Evolutionary conservation across 2,888 invertebrate species (phyloP).

Genomic region (Pterostichus madidus): DNA sequence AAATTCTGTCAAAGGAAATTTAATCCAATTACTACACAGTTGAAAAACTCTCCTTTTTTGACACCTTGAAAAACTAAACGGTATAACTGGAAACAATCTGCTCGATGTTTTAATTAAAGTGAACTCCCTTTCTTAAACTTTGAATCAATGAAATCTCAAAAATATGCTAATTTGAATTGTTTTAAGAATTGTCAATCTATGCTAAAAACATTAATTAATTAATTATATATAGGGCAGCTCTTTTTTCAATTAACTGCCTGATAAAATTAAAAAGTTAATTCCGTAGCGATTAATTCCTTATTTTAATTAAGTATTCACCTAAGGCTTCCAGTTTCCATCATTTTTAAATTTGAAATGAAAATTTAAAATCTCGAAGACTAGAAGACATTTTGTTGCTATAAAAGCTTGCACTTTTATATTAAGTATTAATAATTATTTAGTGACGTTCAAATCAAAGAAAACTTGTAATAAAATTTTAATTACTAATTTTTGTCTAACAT

Average conservation of each 20-base stretch:
- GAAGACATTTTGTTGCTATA: too few relatives aligned
- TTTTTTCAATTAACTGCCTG: constrained; percentile 25
- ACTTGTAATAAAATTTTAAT: too few relatives aligned
- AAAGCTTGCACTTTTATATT: too few relatives aligned
- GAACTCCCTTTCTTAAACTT: background rate
- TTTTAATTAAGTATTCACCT: constrained; percentile 27
- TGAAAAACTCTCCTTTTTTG: constrained; percentile 47
- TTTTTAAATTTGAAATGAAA: too few relatives aligned
- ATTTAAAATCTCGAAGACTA: too few relatives aligned
- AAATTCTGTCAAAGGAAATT: constrained; percentile 63
- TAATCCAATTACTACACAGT: constrained; percentile 53
- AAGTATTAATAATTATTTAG: too few relatives aligned
- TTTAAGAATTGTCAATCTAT: constrained; percentile 12
- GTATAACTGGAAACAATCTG: background rate
- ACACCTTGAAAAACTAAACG: constrained; percentile 7
- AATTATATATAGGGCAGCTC: constrained; percentile 5
- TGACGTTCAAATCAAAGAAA: too few relatives aligned
- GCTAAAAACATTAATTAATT: constrained; percentile 17
- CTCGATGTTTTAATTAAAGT: constrained; percentile 8
- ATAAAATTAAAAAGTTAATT: constrained; percentile 13
- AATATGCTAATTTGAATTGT: background rate
- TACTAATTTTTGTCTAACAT: too few relatives aligned
- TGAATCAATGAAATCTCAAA: background rate
- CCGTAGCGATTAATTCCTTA: constrained; percentile 7
- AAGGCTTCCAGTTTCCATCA: too few relatives aligned